Conservation (phyloP, 2,113 vertebrate species). For the Syngnathoides biaculeatus region DNA sequence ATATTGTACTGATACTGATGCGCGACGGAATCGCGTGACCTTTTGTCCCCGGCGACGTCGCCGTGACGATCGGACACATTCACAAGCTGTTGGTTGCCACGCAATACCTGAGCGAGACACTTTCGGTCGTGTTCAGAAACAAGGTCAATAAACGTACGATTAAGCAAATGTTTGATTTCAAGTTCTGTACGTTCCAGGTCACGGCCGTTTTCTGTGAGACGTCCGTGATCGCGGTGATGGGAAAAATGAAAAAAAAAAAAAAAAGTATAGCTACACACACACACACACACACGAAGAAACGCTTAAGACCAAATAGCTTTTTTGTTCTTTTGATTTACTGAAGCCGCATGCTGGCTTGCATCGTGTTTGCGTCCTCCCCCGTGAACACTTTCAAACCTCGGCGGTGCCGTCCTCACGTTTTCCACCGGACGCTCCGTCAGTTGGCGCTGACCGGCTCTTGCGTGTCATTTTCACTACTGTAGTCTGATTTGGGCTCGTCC, state of each 20-base stretch:
- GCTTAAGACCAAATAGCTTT: slow-evolving; percentile 95
- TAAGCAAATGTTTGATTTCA: slow-evolving; percentile 86
- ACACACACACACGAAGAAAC: slow-evolving; percentile 93
- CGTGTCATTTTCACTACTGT: slow-evolving; percentile 97
- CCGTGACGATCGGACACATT: slow-evolving; percentile 98
- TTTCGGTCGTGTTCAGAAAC: slow-evolving; percentile 22
- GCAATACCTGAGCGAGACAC: slow-evolving; percentile 99
- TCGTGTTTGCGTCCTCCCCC: slow-evolving; percentile 43
- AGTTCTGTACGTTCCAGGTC: slow-evolving; percentile 88
- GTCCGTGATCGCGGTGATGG: slow-evolving; percentile 71
- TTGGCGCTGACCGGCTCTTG: slow-evolving; percentile 94
- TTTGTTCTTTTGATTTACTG: slow-evolving; percentile 76
- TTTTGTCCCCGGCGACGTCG: slow-evolving; percentile 72
- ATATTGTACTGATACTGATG: not conserved
- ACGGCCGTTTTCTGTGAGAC: slow-evolving; percentile 83
- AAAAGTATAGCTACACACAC: slow-evolving; percentile 55
- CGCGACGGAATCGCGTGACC: slow-evolving; percentile 75
- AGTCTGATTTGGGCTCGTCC: slow-evolving; percentile 99
- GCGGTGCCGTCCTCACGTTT: slow-evolving; percentile 41
- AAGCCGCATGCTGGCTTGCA: slow-evolving; percentile 95
- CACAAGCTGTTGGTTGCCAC: slow-evolving; percentile 99
- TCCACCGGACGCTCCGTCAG: slow-evolving; percentile 68
- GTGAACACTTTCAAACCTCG: slow-evolving; percentile 35
- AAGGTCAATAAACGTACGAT: slow-evolving; percentile 86
- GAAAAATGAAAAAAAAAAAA: slow-evolving; percentile 44